Percentiles rank a stretch among this genome's conserved stretches.
phyloP scores from a whole-genome alignment of 2,888 invertebrate species.

The Trachelus tabidus region DNA sequence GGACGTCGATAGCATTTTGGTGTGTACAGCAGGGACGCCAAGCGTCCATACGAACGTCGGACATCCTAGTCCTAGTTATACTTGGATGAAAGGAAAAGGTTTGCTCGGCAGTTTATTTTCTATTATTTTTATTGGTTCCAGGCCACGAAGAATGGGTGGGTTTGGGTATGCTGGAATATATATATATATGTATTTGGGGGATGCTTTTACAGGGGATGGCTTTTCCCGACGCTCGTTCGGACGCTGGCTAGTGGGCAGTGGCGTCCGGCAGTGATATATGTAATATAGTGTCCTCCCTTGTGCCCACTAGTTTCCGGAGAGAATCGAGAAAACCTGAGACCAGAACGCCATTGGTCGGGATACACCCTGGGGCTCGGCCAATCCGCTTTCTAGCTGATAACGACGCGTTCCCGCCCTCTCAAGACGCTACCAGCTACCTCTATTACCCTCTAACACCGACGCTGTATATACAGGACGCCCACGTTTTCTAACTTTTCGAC shows the following conservation, averaged over 20 bases:
- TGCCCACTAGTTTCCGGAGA: conserved; percentile 19
- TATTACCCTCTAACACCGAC: conserved; percentile 6
- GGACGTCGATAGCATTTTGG: background rate
- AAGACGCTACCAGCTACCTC: conserved; percentile 48
- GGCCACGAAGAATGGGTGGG: background rate
- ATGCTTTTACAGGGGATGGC: conserved; percentile 1
- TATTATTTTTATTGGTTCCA: conserved; percentile 36
- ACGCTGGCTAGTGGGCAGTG: conserved; percentile 37
- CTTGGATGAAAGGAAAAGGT: conserved; percentile 3
- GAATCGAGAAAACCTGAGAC: conserved; percentile 62
- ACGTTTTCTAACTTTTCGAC: background rate
- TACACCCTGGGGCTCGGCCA: conserved; percentile 51
- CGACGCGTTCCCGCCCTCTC: conserved; percentile 62
- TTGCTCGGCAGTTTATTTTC: conserved; percentile 28
- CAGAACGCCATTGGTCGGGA: conserved; percentile 58
- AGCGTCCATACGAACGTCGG: background rate
- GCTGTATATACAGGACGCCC: background rate
- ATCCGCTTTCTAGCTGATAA: conserved; percentile 60
- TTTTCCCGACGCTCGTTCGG: conserved; percentile 1
- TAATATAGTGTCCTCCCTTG: conserved; percentile 31
- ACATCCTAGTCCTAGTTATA: background rate
- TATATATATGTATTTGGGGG: background rate
- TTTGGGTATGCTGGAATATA: background rate
- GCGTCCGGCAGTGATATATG: conserved; percentile 40
- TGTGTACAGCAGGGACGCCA: background rate